A percentile compares a stretch with the other conserved stretches of the same genome.
phyloP scores from a whole-genome alignment of 2,888 invertebrate genomes.

The Polydrusus tereticollis region DNA sequence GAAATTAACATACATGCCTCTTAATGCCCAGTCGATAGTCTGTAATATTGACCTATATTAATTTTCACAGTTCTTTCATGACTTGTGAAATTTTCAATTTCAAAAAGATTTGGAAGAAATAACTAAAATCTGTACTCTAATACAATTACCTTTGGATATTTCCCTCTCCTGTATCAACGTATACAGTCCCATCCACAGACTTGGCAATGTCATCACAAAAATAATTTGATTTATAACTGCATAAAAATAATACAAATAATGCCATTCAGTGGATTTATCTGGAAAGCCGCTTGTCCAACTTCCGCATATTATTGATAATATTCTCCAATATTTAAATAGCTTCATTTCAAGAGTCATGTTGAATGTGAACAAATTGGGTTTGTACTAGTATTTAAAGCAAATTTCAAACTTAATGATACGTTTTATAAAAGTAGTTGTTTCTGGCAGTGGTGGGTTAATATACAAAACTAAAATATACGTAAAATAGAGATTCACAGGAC shows the following conservation, averaged over 20 bases:
- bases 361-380: too few relatives aligned
- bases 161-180: background rate
- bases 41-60: too few relatives aligned
- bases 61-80: too few relatives aligned
- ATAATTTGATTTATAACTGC: background rate
- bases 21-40: too few relatives aligned
- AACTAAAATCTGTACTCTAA: too few relatives aligned
- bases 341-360: background rate
- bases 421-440: background rate
- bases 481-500: too few relatives aligned
- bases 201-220: background rate
- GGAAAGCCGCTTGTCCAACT: slow-evolving; percentile 1
- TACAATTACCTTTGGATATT: background rate
- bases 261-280: background rate
- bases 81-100: too few relatives aligned
- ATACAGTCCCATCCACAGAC: background rate
- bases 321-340: slow-evolving; percentile 1
- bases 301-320: slow-evolving; percentile 1
- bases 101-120: too few relatives aligned
- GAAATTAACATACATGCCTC: too few relatives aligned
- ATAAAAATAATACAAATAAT: background rate
- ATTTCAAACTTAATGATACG: background rate
- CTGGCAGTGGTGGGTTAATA: background rate
- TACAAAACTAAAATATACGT: too few relatives aligned
- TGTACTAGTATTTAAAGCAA: background rate